A percentile compares a stretch with the other conserved stretches of the same genome.
These are phyloP conservation scores for Petromus typicus DNA, from an alignment of 2,113 vertebrate species.

Conservation along the genomic window DNA sequence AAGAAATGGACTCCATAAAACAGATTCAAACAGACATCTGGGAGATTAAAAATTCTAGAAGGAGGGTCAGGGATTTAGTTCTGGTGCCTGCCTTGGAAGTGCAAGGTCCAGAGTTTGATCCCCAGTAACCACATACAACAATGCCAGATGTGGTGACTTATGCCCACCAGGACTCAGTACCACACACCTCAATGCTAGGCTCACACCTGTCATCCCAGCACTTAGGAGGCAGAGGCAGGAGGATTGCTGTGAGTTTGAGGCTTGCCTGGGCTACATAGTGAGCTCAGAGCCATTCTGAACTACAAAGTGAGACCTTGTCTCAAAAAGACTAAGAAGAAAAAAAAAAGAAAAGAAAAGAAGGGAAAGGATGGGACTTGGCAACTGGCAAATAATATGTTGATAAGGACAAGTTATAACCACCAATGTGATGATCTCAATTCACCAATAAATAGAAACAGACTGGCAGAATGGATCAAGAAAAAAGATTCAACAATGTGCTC, in stretches of 20 bases:
- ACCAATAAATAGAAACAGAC: neutral
- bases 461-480: neutral
- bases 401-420: neutral
- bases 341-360: neutral
- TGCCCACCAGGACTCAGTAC: too few relatives aligned
- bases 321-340: too few relatives aligned
- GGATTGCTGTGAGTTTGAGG: too few relatives aligned
- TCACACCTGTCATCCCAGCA: too few relatives aligned
- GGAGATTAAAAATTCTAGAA: neutral
- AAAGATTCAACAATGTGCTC: neutral
- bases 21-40: neutral
- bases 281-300: too few relatives aligned
- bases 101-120: too few relatives aligned
- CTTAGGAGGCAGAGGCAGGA: too few relatives aligned
- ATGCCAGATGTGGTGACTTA: too few relatives aligned
- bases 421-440: neutral
- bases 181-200: too few relatives aligned
- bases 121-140: too few relatives aligned
- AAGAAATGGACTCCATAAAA: neutral
- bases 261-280: too few relatives aligned
- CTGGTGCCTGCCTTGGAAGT: too few relatives aligned
- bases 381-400: neutral
- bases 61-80: neutral
- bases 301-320: neutral
- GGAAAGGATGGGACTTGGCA: neutral